Conservation (phyloP, 2,888 invertebrate species). For the Drosophila silvestris region DNA sequence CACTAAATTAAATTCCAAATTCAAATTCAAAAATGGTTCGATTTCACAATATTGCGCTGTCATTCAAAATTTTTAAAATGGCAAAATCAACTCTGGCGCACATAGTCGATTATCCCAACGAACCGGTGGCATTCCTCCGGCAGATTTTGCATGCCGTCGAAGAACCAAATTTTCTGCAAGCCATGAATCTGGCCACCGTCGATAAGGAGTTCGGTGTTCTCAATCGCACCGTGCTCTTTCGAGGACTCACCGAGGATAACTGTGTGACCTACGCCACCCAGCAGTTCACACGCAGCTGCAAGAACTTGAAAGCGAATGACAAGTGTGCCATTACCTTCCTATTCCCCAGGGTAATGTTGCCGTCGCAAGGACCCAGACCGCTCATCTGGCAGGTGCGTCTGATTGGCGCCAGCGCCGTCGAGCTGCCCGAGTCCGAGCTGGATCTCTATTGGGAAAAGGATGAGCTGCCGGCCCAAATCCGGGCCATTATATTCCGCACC, state of each 20-base stretch:
- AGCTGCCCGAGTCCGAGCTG: constrained; percentile 65
- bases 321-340: constrained; percentile 73
- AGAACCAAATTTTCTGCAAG: constrained; percentile 7
- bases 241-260: constrained; percentile 73
- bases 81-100: constrained; percentile 56
- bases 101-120: constrained; percentile 62
- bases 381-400: constrained; percentile 78
- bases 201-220: constrained; percentile 80
- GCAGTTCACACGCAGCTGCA: constrained; percentile 77
- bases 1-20: not conserved
- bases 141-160: constrained; percentile 48
- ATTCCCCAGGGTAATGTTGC: constrained; percentile 43
- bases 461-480: constrained; percentile 72
- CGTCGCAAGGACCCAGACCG: constrained; percentile 12
- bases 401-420: constrained; percentile 77
- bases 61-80: constrained; percentile 12
- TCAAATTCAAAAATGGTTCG: not conserved
- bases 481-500: constrained; percentile 77
- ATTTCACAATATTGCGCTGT: not conserved
- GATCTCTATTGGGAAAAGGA: constrained; percentile 76
- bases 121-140: constrained; percentile 75
- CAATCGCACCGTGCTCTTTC: constrained; percentile 81
- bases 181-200: constrained; percentile 82
- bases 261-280: constrained; percentile 79
- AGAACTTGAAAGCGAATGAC: constrained; percentile 73